These are phyloP conservation scores for Nyleta sp. DNA, from an alignment of 2,888 invertebrate genomes.

Conservation along the genomic window DNA sequence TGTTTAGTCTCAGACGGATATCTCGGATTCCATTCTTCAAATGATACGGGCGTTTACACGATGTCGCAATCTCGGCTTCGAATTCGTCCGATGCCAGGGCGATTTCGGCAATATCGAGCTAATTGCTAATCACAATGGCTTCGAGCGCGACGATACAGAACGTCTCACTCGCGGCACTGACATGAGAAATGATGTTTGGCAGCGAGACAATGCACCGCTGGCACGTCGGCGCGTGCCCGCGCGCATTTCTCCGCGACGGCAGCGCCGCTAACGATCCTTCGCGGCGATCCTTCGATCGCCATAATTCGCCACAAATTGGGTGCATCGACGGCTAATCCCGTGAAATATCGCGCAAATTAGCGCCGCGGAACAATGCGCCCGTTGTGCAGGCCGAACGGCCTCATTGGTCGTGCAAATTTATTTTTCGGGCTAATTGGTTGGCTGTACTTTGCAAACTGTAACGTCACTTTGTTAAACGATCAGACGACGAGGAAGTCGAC, in stretches of 20 bases:
- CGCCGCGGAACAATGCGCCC: conserved; percentile 6
- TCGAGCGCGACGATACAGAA: conserved; percentile 39
- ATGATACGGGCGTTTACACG: conserved; percentile 60
- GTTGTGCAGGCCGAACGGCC: not conserved
- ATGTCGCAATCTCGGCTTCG: conserved; percentile 49
- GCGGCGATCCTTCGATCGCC: conserved; percentile 40
- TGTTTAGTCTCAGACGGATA: conserved; percentile 51
- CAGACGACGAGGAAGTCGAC: no score
- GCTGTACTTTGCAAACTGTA: not conserved
- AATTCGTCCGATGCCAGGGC: conserved; percentile 52
- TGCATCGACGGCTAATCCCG: conserved; percentile 23
- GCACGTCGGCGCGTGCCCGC: conserved; percentile 51
- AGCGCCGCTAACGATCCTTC: conserved; percentile 56
- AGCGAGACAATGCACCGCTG: conserved; percentile 55
- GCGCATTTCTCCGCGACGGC: conserved; percentile 44
- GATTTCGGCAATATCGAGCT: conserved; percentile 64
- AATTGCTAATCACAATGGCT: conserved; percentile 56
- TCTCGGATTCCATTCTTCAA: conserved; percentile 55
- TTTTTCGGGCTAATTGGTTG: conserved; percentile 12
- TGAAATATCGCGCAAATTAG: conserved; percentile 24
- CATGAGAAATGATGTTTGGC: conserved; percentile 66
- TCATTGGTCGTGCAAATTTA: not conserved
- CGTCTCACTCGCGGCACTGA: conserved; percentile 53
- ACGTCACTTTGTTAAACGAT: no score
- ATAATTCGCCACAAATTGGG: conserved; percentile 30